A percentile compares a stretch with the other conserved stretches of the same genome.
Evolutionary conservation across 2,888 invertebrate species (phyloP).

Genomic region (Tenodera sinensis): DNA sequence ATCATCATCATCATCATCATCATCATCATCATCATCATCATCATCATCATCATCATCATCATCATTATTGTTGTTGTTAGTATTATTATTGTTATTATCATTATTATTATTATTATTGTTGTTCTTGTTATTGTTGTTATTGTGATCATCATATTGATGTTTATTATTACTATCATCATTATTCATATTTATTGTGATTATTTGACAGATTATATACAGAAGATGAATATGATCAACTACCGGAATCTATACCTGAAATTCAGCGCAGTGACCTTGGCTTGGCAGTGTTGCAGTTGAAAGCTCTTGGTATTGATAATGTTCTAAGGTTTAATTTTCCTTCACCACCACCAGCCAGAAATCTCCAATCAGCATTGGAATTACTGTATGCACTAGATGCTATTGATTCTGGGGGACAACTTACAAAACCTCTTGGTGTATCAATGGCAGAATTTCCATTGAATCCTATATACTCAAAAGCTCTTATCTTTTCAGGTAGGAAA

Average conservation of each 20-base stretch:
- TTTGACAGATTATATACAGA: constrained; percentile 70
- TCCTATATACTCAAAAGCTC: constrained; percentile 81
- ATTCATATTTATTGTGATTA: background rate
- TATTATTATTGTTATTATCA: no score
- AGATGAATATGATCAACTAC: constrained; percentile 66
- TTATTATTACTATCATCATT: no score
- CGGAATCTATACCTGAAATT: constrained; percentile 82
- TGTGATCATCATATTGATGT: no score
- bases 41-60: no score
- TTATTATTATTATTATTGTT: no score
- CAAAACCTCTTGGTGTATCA: constrained; percentile 68
- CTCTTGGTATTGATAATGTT: constrained; percentile 89
- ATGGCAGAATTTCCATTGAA: constrained; percentile 91
- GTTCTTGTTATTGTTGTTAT: no score
- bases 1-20: no score
- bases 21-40: no score
- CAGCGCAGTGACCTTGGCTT: constrained; percentile 81
- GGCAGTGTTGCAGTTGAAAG: constrained; percentile 85
- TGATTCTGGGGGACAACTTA: constrained; percentile 72
- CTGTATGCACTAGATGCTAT: constrained; percentile 82
- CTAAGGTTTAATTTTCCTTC: constrained; percentile 88
- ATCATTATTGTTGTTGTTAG: no score
- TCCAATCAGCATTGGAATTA: constrained; percentile 80
- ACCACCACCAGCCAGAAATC: constrained; percentile 84
- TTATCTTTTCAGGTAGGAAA: constrained; percentile 68